Base-by-base conservation (phyloP, 92 coral and sea anemone genomes). In the Parazoanthus darwini region DNA sequence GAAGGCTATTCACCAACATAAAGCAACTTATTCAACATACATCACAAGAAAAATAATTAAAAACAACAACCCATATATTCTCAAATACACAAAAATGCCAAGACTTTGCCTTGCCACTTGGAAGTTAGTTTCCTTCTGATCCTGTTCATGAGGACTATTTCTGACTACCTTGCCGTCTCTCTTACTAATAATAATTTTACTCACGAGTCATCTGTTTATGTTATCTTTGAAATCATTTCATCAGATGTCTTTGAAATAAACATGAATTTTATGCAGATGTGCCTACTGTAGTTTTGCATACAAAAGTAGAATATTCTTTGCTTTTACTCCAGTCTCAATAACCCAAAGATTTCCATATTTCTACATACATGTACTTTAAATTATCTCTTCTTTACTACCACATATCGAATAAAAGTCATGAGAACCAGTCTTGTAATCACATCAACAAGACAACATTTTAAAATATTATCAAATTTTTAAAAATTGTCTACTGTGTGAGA, bases 101-200 rank as follows among this genome's bases (percentile, higher is more conserved):
- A 66, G 38, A 43, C 65, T 84, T 84, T 84, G 87, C 87, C 87
- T 84, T 84, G 87, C 75, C 75, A 71, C 87, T 70, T 38, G 67
- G 65, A 46, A 14, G 77, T 84, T 20, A 84, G 87, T 84, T 84
- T 84, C 29, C 87, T 84, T 50, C 87, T 71, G 48, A 84, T 70
- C 54, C n/a, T 84, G 87, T 84, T 84, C 87, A 84, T 84, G 42
- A 70, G 78, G 42, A 25, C 43, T 50, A 15, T 63, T 16, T 71
- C 66, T 46, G 79, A 84, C 70, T 2, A 33, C 22, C 87, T 8
- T 84, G 26, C 37, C 46, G 35, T 70, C 37, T 0, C 58, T 65
- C n/a, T 23, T 46, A 66, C 46, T 26, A 44, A 26, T 15, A 72
- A 33, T 56, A 80, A 80, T 80, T 80, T 84, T 66, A 50, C 39